These are phyloP conservation scores for Trissolcus brochymenae DNA, from an alignment of 2,888 invertebrate genomes.

Conservation along the genomic window DNA sequence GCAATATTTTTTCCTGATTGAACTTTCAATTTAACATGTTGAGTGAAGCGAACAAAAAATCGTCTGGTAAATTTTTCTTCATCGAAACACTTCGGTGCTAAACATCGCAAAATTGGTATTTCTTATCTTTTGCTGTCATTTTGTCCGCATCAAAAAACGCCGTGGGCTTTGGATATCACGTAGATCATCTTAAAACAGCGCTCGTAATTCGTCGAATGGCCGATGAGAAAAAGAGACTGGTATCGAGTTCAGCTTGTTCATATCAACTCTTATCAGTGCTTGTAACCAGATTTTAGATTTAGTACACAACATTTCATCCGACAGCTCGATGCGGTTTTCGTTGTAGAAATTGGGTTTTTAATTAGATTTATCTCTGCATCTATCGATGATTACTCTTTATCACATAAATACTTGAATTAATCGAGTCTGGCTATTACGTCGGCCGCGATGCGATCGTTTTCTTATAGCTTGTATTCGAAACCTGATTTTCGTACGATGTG, in stretches of 20 bases:
- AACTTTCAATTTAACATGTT: too few species aligned
- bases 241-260: constrained; percentile 25
- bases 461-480: constrained; percentile 18
- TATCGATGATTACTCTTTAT: constrained; percentile 45
- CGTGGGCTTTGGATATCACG: constrained; percentile 38
- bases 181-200: constrained; percentile 35
- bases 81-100: background rate
- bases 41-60: too few species aligned
- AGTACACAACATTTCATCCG: constrained; percentile 40
- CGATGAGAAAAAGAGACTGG: constrained; percentile 42
- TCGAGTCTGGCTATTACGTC: constrained; percentile 24
- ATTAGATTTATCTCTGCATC: constrained; percentile 41
- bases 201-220: constrained; percentile 48
- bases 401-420: constrained; percentile 41
- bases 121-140: constrained; percentile 21
- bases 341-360: constrained; percentile 47
- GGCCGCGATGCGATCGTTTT: constrained; percentile 9
- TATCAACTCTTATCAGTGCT: constrained; percentile 43
- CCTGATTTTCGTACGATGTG: constrained; percentile 22
- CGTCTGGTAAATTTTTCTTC: too few species aligned
- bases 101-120: constrained; percentile 32
- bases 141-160: constrained; percentile 18
- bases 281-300: constrained; percentile 43
- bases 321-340: constrained; percentile 41
- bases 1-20: too few species aligned